phyloP scores from a whole-genome alignment of 2,888 invertebrate species.

The Lochmaea crataegi region DNA sequence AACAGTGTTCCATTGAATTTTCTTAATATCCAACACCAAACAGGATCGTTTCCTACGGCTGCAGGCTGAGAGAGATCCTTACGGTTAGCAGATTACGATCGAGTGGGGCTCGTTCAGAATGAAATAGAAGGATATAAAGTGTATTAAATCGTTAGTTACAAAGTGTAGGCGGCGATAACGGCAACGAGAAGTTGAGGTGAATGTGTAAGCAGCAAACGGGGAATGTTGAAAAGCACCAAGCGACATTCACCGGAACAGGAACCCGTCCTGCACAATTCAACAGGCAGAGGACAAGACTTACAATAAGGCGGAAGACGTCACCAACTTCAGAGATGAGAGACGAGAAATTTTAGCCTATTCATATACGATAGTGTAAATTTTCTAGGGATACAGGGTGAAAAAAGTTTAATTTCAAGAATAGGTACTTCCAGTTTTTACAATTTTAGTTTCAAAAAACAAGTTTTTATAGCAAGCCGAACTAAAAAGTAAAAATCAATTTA shows the following conservation, averaged over 20 bases:
- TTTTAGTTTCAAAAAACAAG: no score
- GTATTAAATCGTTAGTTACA: conserved; percentile 49
- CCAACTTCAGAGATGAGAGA: conserved; percentile 37
- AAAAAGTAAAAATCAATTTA: no score
- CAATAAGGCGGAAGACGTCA: conserved; percentile 58
- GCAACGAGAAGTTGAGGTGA: conserved; percentile 49
- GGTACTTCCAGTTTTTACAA: no score
- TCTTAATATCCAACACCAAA: background rate
- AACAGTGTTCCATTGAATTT: background rate
- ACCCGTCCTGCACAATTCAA: conserved; percentile 57
- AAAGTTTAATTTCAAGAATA: no score
- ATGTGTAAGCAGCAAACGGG: conserved; percentile 31
- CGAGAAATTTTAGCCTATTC: conserved; percentile 38
- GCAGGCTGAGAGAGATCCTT: background rate
- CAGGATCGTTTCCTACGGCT: no score
- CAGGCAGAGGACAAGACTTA: conserved; percentile 58
- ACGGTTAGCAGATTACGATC: conserved; percentile 42
- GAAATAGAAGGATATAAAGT: conserved; percentile 47
- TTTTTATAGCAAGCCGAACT: no score
- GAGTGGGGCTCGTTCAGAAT: conserved; percentile 39
- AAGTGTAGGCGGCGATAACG: conserved; percentile 47
- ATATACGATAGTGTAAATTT: conserved; percentile 37
- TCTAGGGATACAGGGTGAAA: conserved; percentile 8
- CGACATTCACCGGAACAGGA: conserved; percentile 47
- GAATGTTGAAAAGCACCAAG: conserved; percentile 40